Conservation (phyloP, 2,113 vertebrate species). For the Etia nguti region DNA sequence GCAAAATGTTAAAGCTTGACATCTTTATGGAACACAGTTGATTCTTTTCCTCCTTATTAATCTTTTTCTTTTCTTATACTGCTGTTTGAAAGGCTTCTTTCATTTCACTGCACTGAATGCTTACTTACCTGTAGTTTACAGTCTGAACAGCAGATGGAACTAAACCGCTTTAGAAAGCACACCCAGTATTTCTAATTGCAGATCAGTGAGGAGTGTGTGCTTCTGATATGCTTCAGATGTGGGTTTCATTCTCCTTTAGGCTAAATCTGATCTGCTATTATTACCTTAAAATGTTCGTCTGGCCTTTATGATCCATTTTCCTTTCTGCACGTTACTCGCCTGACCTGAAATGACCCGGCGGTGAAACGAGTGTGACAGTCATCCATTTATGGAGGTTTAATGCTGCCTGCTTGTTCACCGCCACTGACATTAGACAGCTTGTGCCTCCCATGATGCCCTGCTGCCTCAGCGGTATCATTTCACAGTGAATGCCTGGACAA, state of each 20-base stretch:
- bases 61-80: not conserved
- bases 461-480: slow-evolving; percentile 13
- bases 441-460: not conserved
- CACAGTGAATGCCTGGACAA: slow-evolving; percentile 11
- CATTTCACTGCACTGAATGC: not conserved
- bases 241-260: not conserved
- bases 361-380: not conserved
- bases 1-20: not conserved
- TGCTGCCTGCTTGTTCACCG: not conserved
- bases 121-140: slow-evolving; percentile 12
- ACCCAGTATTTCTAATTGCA: not conserved
- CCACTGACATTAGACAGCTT: not conserved
- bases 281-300: not conserved
- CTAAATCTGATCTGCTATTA: not conserved
- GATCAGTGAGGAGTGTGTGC: not conserved
- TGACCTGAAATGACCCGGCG: not conserved
- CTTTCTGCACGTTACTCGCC: not conserved
- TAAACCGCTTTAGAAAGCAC: not conserved
- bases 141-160: slow-evolving; percentile 60
- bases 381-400: not conserved
- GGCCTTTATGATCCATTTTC: not conserved
- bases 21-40: not conserved
- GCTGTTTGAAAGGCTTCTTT: not conserved
- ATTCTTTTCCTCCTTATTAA: not conserved
- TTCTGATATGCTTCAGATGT: not conserved